phyloP scores from a whole-genome alignment of 2,113 vertebrate genomes.

The Corvus hawaiiensis region DNA sequence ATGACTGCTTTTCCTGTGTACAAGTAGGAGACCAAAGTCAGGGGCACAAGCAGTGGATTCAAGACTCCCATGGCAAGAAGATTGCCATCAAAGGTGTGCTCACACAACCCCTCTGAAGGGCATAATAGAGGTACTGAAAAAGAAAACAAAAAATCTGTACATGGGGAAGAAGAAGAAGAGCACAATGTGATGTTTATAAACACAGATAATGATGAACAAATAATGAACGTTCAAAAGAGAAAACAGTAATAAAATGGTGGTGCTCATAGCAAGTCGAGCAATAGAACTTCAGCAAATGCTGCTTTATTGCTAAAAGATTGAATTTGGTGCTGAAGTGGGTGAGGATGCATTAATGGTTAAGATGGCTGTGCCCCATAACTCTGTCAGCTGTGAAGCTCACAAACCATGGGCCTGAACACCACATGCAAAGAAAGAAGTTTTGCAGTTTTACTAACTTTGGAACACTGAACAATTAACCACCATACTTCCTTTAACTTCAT shows the following conservation, averaged over 20 bases:
- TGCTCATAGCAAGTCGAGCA: not conserved
- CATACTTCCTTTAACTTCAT: conserved; percentile 44
- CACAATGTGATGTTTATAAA: not conserved
- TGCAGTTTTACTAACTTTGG: conserved; percentile 30
- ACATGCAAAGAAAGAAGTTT: conserved; percentile 56
- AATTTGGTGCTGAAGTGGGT: not conserved
- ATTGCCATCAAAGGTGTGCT: not conserved
- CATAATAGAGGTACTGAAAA: not conserved
- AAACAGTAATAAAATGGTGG: not conserved
- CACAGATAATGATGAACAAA: not conserved
- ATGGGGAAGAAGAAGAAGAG: not conserved
- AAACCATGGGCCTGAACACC: not conserved
- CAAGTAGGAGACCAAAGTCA: not conserved
- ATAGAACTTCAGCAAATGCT: not conserved
- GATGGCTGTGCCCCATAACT: not conserved
- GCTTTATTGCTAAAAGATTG: not conserved
- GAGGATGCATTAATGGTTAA: not conserved
- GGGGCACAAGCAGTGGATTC: not conserved
- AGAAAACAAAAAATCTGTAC: not conserved
- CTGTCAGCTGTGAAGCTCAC: not conserved
- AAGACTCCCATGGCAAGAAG: not conserved
- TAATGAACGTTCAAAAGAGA: not conserved
- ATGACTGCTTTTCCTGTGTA: not conserved
- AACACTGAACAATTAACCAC: conserved; percentile 50
- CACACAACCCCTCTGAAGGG: not conserved